Percentiles rank a stretch among this genome's conserved stretches.
Conservation (phyloP, 2,113 vertebrate genomes). For the Alligator mississippiensis region DNA sequence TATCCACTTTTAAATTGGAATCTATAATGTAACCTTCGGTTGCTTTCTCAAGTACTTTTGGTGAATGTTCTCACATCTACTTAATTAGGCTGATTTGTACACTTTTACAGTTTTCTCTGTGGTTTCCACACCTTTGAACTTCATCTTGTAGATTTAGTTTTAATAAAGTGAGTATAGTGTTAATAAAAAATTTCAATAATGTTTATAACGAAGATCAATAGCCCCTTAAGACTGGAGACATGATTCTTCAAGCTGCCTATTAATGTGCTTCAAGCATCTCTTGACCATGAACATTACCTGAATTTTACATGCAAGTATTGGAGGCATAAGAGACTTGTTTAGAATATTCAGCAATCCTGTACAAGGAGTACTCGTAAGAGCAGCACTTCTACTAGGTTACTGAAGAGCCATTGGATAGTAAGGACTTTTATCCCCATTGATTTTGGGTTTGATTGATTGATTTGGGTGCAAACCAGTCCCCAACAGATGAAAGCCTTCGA, state of each 20-base stretch:
- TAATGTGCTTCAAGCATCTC: accelerated
- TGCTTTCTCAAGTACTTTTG: not conserved
- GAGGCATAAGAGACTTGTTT: not conserved
- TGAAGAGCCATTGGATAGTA: too few species aligned
- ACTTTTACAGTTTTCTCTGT: not conserved
- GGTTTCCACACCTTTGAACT: not conserved
- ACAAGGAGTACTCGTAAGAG: too few species aligned
- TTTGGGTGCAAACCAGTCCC: too few species aligned
- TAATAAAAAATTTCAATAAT: not conserved
- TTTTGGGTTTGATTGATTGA: too few species aligned
- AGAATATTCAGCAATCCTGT: not conserved
- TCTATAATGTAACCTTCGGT: not conserved
- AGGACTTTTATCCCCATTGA: too few species aligned
- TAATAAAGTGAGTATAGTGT: not conserved
- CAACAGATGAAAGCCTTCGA: too few species aligned
- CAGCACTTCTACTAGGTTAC: too few species aligned
- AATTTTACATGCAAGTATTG: not conserved
- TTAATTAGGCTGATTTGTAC: not conserved
- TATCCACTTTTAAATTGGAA: not conserved
- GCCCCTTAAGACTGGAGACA: not conserved
- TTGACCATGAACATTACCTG: not conserved
- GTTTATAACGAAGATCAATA: not conserved
- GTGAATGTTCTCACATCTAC: not conserved
- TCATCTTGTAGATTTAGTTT: not conserved
- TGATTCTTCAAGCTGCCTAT: not conserved